Conservation (phyloP, 2,797 vertebrate species). For the Enteromius thamalakanensis region DNA sequence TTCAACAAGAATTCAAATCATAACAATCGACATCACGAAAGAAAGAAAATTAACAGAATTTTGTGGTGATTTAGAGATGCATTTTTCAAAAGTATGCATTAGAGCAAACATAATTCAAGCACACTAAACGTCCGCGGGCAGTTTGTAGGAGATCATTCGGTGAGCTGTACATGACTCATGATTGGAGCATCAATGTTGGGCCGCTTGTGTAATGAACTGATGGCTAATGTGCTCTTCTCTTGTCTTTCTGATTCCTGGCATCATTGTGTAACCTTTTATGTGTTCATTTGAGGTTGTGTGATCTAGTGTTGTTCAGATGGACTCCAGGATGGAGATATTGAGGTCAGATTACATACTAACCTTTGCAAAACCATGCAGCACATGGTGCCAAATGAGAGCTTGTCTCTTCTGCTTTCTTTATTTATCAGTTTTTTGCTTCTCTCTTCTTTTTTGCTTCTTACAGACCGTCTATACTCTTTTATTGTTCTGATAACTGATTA, state of each 20-base stretch:
- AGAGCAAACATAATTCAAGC: conserved; percentile 1
- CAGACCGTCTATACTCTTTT: neutral
- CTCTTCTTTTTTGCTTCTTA: neutral
- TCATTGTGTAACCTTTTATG: neutral
- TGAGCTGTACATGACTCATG: conserved; percentile 17
- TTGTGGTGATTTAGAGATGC: neutral
- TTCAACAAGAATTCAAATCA: neutral
- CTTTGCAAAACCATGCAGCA: neutral
- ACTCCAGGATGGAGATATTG: neutral
- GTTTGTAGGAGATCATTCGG: conserved; percentile 14
- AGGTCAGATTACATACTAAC: neutral
- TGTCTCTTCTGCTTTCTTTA: too few species aligned
- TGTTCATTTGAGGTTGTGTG: neutral
- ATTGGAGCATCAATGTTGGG: neutral
- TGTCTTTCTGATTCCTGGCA: conserved; percentile 42
- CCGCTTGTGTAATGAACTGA: conserved; percentile 24
- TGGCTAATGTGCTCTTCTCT: conserved; percentile 50
- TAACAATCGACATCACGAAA: neutral
- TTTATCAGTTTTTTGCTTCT: neutral
- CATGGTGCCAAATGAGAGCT: neutral
- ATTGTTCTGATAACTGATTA: neutral
- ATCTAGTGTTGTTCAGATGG: neutral
- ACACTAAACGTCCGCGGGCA: conserved; percentile 4
- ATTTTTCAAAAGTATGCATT: conserved; percentile 13
- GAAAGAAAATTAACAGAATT: neutral